Evolutionary conservation across 2,888 invertebrate genomes (phyloP).

Genomic region (Drosophila leonis): DNA sequence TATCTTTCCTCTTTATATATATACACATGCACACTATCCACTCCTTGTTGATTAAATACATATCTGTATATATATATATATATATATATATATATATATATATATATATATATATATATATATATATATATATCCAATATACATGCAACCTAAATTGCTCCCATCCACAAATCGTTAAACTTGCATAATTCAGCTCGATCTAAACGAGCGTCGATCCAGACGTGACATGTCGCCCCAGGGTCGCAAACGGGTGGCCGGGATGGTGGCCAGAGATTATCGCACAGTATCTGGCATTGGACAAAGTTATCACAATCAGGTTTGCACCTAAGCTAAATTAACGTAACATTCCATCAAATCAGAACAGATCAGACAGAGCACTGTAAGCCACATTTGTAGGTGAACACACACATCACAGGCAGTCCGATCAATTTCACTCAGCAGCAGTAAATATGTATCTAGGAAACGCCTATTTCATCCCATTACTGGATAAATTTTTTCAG

Average conservation of each 20-base stretch:
- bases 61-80: slow-evolving; percentile 9
- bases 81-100: slow-evolving; percentile 2
- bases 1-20: slow-evolving; percentile 26
- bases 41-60: slow-evolving; percentile 23
- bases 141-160: slow-evolving; percentile 12
- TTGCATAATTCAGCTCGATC: slow-evolving; percentile 86
- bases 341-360: slow-evolving; percentile 40
- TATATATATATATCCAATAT: background rate
- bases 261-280: slow-evolving; percentile 88
- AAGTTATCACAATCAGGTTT: slow-evolving; percentile 86
- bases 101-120: too few relatives aligned
- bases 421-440: background rate
- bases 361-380: slow-evolving; percentile 53
- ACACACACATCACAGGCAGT: slow-evolving; percentile 21
- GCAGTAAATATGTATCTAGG: background rate
- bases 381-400: slow-evolving; percentile 14
- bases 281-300: slow-evolving; percentile 86
- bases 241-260: slow-evolving; percentile 89
- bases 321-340: slow-evolving; percentile 75
- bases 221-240: slow-evolving; percentile 94
- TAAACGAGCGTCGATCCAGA: slow-evolving; percentile 90
- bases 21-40: slow-evolving; percentile 14
- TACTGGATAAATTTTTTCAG: background rate
- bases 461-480: background rate
- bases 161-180: slow-evolving; percentile 30